phyloP scores from a whole-genome alignment of 2,888 invertebrate species.

The Chorisops tibialis region DNA sequence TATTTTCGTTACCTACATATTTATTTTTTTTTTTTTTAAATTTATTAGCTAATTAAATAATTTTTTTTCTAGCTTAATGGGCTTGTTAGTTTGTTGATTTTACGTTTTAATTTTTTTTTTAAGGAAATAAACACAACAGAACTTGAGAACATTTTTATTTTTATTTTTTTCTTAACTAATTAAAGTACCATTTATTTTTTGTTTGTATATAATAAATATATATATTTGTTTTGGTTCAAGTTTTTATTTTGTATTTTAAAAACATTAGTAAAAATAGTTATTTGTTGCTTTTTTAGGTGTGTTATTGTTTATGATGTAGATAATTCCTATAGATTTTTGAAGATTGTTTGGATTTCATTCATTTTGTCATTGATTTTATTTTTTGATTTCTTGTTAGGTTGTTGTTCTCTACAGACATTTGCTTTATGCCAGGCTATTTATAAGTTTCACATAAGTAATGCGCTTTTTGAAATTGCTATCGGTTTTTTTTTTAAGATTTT shows the following conservation, averaged over 20 bases:
- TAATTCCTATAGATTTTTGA: not conserved
- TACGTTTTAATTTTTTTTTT: not conserved
- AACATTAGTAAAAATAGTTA: conserved; percentile 24
- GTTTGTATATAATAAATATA: conserved; percentile 6
- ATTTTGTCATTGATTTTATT: not conserved
- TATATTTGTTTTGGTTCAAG: conserved; percentile 14
- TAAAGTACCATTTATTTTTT: not conserved
- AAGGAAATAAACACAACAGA: not conserved
- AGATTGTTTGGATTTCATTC: not conserved
- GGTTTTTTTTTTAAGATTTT: no score
- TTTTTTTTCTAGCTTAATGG: no score
- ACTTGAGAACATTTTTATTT: no score
- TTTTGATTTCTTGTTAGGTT: no score
- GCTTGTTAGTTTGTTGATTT: not conserved
- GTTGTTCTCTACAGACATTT: no score
- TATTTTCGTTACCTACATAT: not conserved
- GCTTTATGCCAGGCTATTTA: no score
- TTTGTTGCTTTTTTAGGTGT: not conserved
- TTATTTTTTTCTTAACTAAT: not conserved
- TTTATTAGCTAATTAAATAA: not conserved
- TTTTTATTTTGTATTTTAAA: conserved; percentile 12
- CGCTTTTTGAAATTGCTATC: no score
- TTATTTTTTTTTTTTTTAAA: not conserved
- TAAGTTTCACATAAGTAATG: no score
- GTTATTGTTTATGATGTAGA: conserved; percentile 2